Evolutionary conservation across 2,888 invertebrate species (phyloP), one percentile per base, ranked within the genome.

Genomic region (Venusia cambrica): DNA sequence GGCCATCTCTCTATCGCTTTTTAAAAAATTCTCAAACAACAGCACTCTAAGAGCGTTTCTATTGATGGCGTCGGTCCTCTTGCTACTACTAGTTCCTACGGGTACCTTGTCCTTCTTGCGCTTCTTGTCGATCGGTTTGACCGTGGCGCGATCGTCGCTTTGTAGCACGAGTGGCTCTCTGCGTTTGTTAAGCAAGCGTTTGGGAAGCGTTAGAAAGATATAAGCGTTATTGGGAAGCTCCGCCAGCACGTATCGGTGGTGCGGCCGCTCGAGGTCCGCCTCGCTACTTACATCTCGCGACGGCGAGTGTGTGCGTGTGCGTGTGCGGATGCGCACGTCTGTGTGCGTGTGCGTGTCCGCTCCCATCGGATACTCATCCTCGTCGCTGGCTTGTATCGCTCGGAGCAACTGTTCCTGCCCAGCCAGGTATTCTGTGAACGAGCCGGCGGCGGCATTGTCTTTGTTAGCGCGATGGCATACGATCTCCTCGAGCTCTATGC

Each of bases 221-320:
- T 67, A 76, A 66, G 79, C 65, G 54, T 73, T 75, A 54, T 72
- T 71, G 55, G 71, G 59, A 45, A 73, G 55, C 38, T 73, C 65
- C 16, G 67, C 55, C 47, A 71, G 43, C 25, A 66, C 39, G 35
- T 56, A 58, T 31, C 57, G 48, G 31, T 57, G 45, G 26, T 36
- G n/a, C 50, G 33, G 45, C 36, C 6, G 40, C 22, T 19, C 42
- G 4, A 40, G 33, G 11, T 41, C 38, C 5, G 27, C n/a, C n/a
- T 36, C 45, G 34, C 40, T 48, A 49, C 49, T 49, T 49, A 49
- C 38, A 35, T 45, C 46, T 30, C 24, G 34, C 16, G 29, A 31
- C 8, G 36, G 13, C 8, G 38, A 27, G 18, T 26, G 29, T 30
- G 36, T 24, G 28, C 20, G 16, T 17, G 24, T 48, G 43, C 36